Evolutionary conservation across 2,888 invertebrate species (phyloP), one percentile per base, ranked within the genome.

Genomic region (Altica lythri): DNA sequence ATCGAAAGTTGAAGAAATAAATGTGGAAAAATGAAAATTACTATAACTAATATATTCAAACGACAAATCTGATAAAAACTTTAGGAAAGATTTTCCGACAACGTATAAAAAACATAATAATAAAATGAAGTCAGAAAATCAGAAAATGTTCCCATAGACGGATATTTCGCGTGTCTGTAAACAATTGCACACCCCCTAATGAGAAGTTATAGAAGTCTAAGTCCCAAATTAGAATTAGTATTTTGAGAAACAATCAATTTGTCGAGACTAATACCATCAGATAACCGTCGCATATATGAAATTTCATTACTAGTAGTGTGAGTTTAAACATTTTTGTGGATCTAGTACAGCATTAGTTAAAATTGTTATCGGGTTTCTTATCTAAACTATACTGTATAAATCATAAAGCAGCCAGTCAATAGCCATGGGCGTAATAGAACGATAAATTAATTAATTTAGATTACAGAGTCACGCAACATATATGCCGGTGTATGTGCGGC

Each of bases 211-310:
- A 46, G 32, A n/a, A 40, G 13, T 37, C 42, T 29, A 25, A 42
- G 34, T 29, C 30, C 43, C 46, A 35, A 47, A 42, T 40, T 29
- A 46, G 40, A 55, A 55, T 55, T 51, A 47, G 53, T 57, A 60
- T 57, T 60, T 57, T 55, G 38, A 55, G 57, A 50, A 57, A 57
- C 53, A 60, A 60, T 60, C 60, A 60, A 60, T 60, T 60, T 60
- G 60, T 53, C 32, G 42, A 47, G 46, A 55, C 44, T 47, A 55
- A 57, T 57, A 55, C 38, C 57, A 60, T 60, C 60, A 57, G 60
- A 60, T 60, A 55, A 44, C 25, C 48, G 22, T 57, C n/a, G 50
- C 46, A 44, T 49, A 53, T 52, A 52, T 53, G 52, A 52, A 57
- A 53, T 60, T 60, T 59, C 50, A 53, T 53, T 50, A 44, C 44